These are phyloP conservation scores for Mystacornis crossleyi DNA, from an alignment of 2,113 vertebrate species.

Conservation along the genomic window DNA sequence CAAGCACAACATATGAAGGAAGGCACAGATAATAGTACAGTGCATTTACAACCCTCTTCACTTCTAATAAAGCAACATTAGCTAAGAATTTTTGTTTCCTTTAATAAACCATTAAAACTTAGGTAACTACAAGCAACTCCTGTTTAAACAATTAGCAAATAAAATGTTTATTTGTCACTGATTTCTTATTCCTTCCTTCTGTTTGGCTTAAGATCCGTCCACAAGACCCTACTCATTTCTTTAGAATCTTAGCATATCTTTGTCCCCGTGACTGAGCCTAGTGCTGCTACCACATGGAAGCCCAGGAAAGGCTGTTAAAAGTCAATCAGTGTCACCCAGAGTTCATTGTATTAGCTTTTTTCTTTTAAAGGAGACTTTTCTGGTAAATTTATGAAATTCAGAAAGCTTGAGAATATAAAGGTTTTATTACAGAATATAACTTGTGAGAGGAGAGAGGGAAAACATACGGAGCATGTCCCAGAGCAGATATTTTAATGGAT, in stretches of 20 bases:
- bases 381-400: not conserved
- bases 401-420: not conserved
- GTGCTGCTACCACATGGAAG: not conserved
- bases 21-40: constrained; percentile 28
- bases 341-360: not conserved
- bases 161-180: constrained; percentile 11
- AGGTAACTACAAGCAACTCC: not conserved
- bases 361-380: not conserved
- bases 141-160: constrained; percentile 4
- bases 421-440: not conserved
- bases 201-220: not conserved
- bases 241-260: not conserved
- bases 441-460: not conserved
- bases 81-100: not conserved
- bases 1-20: constrained; percentile 58
- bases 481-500: not conserved
- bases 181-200: not conserved
- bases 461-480: not conserved
- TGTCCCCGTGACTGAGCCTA: not conserved
- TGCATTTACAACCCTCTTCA: not conserved
- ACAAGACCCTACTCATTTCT: not conserved
- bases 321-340: not conserved
- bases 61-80: not conserved
- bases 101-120: not conserved
- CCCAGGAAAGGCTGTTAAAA: not conserved